phyloP scores from a whole-genome alignment of 2,113 vertebrate species.

The Trinectes maculatus region DNA sequence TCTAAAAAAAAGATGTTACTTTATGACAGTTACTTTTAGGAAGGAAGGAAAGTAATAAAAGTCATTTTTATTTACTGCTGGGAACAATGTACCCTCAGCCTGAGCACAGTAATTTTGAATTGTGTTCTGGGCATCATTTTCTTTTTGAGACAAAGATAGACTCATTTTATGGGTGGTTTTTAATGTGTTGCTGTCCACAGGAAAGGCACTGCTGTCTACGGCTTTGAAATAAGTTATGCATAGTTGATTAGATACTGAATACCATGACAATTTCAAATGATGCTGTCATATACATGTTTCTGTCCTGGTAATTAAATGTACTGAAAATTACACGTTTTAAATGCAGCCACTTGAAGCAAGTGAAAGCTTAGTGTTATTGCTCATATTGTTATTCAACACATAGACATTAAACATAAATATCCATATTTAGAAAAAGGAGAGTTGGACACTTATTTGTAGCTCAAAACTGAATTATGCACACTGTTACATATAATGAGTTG shows the following conservation, averaged over 20 bases:
- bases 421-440: conserved; percentile 14
- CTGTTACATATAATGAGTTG: conserved; percentile 22
- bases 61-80: not conserved
- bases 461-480: not conserved
- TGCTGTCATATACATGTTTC: conserved; percentile 10
- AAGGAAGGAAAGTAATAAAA: not conserved
- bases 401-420: conserved; percentile 46
- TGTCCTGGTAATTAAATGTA: not conserved
- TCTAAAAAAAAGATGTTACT: no score
- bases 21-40: no score
- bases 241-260: conserved; percentile 17
- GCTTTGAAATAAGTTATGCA: conserved; percentile 10
- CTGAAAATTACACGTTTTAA: conserved; percentile 39
- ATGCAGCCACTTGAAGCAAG: conserved; percentile 19
- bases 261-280: not conserved
- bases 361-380: conserved; percentile 44
- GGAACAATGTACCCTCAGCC: conserved; percentile 9
- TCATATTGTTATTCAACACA: conserved; percentile 49
- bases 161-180: conserved; percentile 14
- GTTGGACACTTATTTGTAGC: conserved; percentile 13
- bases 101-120: not conserved
- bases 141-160: conserved; percentile 1
- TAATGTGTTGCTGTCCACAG: not conserved
- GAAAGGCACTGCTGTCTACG: not conserved
- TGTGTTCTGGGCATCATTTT: not conserved